Evolutionary conservation across 2,888 invertebrate species (phyloP).

Genomic region (Hedya salicella): DNA sequence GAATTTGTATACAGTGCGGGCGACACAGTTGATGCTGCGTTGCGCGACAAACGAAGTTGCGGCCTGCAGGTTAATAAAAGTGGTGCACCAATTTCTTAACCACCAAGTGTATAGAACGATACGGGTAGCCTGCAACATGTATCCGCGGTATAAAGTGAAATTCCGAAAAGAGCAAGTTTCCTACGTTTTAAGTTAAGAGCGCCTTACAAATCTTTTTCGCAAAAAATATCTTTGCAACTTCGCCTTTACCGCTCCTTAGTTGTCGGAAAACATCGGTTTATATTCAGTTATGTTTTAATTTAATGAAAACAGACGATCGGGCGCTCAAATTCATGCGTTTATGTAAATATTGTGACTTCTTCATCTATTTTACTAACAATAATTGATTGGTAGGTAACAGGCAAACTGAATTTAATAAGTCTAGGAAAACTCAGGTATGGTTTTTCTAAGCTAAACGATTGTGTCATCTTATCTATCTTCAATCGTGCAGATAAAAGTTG

Average conservation of each 20-base stretch:
- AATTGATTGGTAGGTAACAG: too few species aligned
- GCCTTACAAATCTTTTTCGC: slow-evolving; percentile 34
- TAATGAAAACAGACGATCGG: slow-evolving; percentile 19
- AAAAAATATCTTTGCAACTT: slow-evolving; percentile 32
- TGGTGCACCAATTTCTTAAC: not conserved
- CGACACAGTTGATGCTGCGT: too few species aligned
- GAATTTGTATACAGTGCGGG: too few species aligned
- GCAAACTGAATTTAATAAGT: too few species aligned
- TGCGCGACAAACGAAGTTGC: too few species aligned
- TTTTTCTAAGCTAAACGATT: too few species aligned
- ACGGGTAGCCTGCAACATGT: slow-evolving; percentile 8
- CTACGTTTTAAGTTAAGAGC: slow-evolving; percentile 33
- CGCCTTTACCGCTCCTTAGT: slow-evolving; percentile 8
- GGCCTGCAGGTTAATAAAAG: too few species aligned
- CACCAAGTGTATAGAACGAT: not conserved
- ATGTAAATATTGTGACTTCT: not conserved
- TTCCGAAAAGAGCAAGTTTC: slow-evolving; percentile 37
- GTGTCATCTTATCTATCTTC: too few species aligned
- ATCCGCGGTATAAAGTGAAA: slow-evolving; percentile 30
- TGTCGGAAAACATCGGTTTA: slow-evolving; percentile 13
- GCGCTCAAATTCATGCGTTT: not conserved
- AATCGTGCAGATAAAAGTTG: too few species aligned
- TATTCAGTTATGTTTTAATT: slow-evolving; percentile 30
- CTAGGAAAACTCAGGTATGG: too few species aligned
- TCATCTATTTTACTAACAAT: not conserved